Base-by-base conservation (phyloP, 2,888 invertebrate species). In the Idaea aversata region DNA sequence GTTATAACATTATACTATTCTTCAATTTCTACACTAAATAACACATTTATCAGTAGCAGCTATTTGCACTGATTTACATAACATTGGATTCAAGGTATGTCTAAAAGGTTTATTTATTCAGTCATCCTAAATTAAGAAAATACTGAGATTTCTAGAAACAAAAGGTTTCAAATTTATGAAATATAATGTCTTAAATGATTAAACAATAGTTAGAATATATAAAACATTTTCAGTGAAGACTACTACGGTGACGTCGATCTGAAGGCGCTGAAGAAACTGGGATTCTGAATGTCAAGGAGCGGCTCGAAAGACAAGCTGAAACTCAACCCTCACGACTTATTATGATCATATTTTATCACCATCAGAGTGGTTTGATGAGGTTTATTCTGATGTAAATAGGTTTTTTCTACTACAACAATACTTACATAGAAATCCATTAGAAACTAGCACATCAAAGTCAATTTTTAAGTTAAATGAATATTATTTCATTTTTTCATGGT, bases 241-340 rank as follows among this genome's bases (percentile, higher is more conserved):
- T 98, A 98, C 94, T 98, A 98, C 88, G 97, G 97, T 76, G 97
- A 97, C 84, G 96, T 97, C 81, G 97, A 98, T 90, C 94, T 98
- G 76, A 98, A 98, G 92, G 96, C 96, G 68, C 93, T 97, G 83
- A 96, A 96, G 94, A 97, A 97, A 88, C 91, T 96, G 91, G 97
- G 97, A 85, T 95, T 94, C 90, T 95, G 92, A 93, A 94, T 92
- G 90, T 80, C 88, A 79, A 86, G 91, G 87, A 87, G 90, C 88
- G 86, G 77, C 90, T 91, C 91, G 74, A 91, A 91, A 83, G 86
- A 87, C 88, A 92, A 89, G 85, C 87, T 91, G 79, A 91, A 88
- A 83, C 81, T 92, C 66, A 90, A 91, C 75, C 90, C 85, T 67
- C 82, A 83, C 70, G 86, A 88, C 75, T 87, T 91, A 77, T 71